A percentile compares a stretch with the other conserved stretches of the same genome.
Conservation (phyloP, 2,113 vertebrate species). For the Cacatua alba region DNA sequence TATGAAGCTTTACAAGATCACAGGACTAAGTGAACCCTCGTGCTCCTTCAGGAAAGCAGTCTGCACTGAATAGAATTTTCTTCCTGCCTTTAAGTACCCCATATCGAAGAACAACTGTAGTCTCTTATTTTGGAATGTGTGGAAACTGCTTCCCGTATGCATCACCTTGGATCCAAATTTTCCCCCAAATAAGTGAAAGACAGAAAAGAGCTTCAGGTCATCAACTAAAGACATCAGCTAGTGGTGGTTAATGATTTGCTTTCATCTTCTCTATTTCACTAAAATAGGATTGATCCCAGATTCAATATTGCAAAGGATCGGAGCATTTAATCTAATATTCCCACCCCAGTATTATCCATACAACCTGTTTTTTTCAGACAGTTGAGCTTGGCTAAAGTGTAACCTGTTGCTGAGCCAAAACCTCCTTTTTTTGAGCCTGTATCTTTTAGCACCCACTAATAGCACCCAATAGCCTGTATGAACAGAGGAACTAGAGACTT, state of each 20-base stretch:
- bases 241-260: background rate
- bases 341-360: accelerated
- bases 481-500: background rate
- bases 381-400: background rate
- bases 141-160: background rate
- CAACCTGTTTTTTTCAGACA: background rate
- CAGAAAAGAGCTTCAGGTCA: background rate
- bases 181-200: background rate
- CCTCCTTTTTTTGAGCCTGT: background rate
- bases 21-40: background rate
- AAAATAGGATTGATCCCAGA: background rate
- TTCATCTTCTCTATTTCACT: background rate
- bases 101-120: background rate
- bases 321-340: background rate
- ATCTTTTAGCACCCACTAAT: background rate
- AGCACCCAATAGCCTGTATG: background rate
- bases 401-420: background rate
- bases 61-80: background rate
- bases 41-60: background rate
- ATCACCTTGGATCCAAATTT: background rate
- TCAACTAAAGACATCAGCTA: background rate
- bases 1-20: background rate
- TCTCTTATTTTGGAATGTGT: background rate
- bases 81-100: background rate
- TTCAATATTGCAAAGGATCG: background rate